Base-by-base conservation (phyloP, 2,888 invertebrate species). In the Melieria crassipennis region DNA sequence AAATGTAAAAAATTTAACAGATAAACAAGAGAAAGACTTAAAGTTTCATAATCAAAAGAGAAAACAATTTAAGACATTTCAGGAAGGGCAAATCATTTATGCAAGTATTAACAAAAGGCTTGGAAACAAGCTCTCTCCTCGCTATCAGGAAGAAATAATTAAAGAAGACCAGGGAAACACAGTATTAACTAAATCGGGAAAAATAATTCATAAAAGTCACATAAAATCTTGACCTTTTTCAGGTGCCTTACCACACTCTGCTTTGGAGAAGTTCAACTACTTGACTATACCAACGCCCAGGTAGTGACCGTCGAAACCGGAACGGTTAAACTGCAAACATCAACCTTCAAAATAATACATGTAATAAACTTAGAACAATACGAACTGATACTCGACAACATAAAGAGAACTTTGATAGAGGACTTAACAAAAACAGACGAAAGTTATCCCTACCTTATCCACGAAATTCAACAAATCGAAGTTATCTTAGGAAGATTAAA, bases 81-180 rank as follows among this genome's bases (percentile, higher is more conserved):
- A 61, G 50, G 13, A 13, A 6, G 71, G 64, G 52, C 42, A 70
- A 47, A 63, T n/a, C 42, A 65, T 72, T 7, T 69, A 55, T 52
- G 69, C 65, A 6, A 71, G 64, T 43, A 43, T 65, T 13, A 69
- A 69, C 9, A 71, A 64, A 45, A 67, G 71, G 61, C 42, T 65
- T 43, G 71, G 74, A 55, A 70, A 62, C 0, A 67, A 74, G 45
- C 55, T 74, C 4, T 61, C 65, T 13, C 63, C 60, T 11, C 67
- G 52, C 11, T 73, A 60, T 60, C 62, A 55, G 42, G n/a, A 62
- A 13, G 70, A 73, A 64, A 69, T 56, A 69, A 56, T 71, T 9
- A 63, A 68, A 57, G 62, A 72, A 55, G 62, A 74, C 46, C 58
- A n/a, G 11, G 60, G 65, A 43, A 61, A 50, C 7, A 72, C 56